Conservation (phyloP, 1,140 invertebrate genomes). For the Anastatus disparis region DNA sequence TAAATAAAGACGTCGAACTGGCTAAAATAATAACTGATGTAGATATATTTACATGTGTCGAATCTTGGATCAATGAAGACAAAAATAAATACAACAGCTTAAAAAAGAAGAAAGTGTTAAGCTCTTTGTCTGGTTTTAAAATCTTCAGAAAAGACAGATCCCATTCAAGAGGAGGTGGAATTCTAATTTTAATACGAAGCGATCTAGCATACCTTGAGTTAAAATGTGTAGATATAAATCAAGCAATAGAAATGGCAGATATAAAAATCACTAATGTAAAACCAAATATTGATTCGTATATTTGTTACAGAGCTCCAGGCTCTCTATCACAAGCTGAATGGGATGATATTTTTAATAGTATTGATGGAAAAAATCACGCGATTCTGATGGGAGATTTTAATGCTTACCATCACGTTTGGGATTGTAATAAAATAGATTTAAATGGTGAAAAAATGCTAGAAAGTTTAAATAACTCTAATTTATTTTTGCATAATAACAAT, state of each 20-base stretch:
- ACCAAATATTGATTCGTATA: not conserved
- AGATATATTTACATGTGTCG: constrained; percentile 5
- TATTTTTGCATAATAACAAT: not conserved
- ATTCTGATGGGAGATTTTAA: not conserved
- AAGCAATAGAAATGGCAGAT: not conserved
- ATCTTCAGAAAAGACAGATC: not conserved
- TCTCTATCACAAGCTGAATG: not conserved
- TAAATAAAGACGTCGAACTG: not conserved
- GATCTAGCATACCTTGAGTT: not conserved
- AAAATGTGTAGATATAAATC: not conserved
- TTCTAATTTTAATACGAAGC: not conserved
- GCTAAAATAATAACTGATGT: not conserved
- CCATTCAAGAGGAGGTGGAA: not conserved
- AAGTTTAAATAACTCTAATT: not conserved
- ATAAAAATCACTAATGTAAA: not conserved
- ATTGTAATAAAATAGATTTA: not conserved
- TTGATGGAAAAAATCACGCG: not conserved
- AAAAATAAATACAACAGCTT: not conserved
- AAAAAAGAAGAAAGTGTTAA: no score
- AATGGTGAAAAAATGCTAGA: not conserved
- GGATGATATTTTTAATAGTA: not conserved
- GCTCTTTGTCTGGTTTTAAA: not conserved
- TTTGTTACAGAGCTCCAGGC: not conserved
- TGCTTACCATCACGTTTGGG: not conserved
- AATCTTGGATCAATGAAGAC: not conserved